phyloP scores from a whole-genome alignment of 2,888 invertebrate species.

The Rotaria magnacalcarata region DNA sequence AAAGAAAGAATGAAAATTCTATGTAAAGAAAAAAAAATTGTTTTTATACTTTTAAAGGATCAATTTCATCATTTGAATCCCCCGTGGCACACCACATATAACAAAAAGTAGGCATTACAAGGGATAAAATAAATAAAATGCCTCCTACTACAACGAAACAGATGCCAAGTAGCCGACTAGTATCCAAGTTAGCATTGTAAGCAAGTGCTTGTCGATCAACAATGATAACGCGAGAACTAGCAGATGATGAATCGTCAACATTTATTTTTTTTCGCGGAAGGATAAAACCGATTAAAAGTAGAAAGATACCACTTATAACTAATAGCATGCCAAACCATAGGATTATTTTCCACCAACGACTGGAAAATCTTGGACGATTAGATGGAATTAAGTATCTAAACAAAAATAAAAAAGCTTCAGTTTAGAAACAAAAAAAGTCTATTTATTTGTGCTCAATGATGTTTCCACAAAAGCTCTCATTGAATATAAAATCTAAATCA shows the following conservation, averaged over 20 bases:
- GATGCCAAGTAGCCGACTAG: background rate
- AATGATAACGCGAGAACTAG: background rate
- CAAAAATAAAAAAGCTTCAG: background rate
- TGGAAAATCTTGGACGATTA: background rate
- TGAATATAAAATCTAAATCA: no score
- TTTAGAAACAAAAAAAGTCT: background rate
- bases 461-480: background rate
- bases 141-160: slow-evolving; percentile 4
- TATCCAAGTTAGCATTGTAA: background rate
- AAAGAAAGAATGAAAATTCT: background rate
- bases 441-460: background rate
- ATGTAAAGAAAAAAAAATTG: background rate
- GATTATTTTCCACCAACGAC: background rate
- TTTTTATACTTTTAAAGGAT: slow-evolving; percentile 2
- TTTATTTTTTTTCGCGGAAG: slow-evolving; percentile 15
- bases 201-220: slow-evolving; percentile 24
- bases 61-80: background rate
- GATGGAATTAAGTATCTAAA: background rate
- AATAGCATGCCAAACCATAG: background rate
- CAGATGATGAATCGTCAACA: background rate
- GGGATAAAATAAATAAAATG: background rate
- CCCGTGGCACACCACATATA: background rate
- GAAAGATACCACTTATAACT: background rate
- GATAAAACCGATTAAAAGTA: slow-evolving; percentile 19
- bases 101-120: slow-evolving; percentile 18